These are phyloP conservation scores for Panulirus ornatus DNA, from an alignment of 1,140 invertebrate genomes.

Conservation along the genomic window DNA sequence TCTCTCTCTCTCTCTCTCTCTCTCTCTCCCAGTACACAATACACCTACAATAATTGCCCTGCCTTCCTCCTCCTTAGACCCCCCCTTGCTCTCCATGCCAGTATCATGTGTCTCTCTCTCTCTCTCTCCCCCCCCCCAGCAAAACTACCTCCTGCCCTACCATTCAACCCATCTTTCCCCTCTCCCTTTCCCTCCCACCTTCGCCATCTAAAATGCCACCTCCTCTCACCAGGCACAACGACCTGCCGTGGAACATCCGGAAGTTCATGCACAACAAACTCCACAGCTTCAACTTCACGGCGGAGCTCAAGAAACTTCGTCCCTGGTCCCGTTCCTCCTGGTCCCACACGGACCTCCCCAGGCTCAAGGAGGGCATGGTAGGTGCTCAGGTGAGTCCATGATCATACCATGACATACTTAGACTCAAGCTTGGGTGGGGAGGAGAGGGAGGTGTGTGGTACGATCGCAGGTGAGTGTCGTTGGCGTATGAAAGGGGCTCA, in stretches of 20 bases:
- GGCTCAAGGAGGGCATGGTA: constrained; percentile 87
- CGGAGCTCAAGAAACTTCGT: constrained; percentile 85
- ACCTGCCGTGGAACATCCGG: constrained; percentile 91
- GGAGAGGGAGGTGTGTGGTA: no score
- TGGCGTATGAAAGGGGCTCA: no score
- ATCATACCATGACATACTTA: no score
- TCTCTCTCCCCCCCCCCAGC: neutral
- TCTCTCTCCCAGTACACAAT: no score
- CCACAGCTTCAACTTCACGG: constrained; percentile 87
- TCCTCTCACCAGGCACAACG: constrained; percentile 86
- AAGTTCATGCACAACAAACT: constrained; percentile 91
- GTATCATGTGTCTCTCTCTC: no score
- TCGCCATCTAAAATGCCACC: neutral
- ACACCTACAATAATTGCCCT: no score
- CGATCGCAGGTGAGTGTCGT: no score
- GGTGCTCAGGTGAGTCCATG: constrained; percentile 82
- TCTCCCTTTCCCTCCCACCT: neutral
- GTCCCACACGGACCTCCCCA: constrained; percentile 93
- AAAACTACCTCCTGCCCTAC: neutral
- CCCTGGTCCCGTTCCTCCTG: constrained; percentile 88
- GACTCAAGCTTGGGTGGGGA: no score
- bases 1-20: no score
- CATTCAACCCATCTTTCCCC: neutral
- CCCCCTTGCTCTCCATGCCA: neutral
- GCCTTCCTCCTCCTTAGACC: neutral